Evolutionary conservation across 92 coral and sea anemone genomes (phyloP), one percentile per base, ranked within the genome.

Genomic region (Micromussa lordhowensis): DNA sequence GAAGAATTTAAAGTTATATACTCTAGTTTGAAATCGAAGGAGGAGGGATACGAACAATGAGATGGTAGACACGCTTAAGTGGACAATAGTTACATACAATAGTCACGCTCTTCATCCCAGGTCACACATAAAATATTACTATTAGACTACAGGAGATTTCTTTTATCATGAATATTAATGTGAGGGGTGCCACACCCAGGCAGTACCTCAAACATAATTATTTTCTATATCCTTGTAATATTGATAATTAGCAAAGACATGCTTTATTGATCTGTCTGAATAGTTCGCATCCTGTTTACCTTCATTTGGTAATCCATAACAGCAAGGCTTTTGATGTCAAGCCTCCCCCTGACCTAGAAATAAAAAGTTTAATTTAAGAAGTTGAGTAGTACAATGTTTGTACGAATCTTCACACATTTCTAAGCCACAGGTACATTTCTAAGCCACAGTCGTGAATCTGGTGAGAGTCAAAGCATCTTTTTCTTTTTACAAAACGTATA

Each of bases 261-360:
- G 32, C 35, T 14, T n/a, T 30, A 26, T n/a, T n/a, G 22, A 77
- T 14, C 81, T 30, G 34, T 12, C 18, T 4, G 5, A 18, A 21
- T 15, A 49, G n/a, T 51, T 44, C 9, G 24, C 49, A 40, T 29
- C 8, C 29, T 8, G n/a, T 75, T 69, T 18, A 92, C 94, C 94
- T 95, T 93, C 98, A 95, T 95, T 78, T 95, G 98, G 72, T 88
- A 78, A 76, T 95, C 98, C 87, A 95, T 80, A 26, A 95, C 85
- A 22, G 95, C 95, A 77, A 95, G 90, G 58, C 90, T 94, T 16
- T 91, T 83, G 79, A 83, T 82, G 73, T 95, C 98, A 81, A 95
- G 86, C 22, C 82, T 93, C 79, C 92, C 92, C 69, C 96, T 83
- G 48, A 90, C 82, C 98, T 95, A 74, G 49, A 85, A 24, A 70